phyloP scores from a whole-genome alignment of 2,797 vertebrate species.

The Coregonus ussuriensis region DNA sequence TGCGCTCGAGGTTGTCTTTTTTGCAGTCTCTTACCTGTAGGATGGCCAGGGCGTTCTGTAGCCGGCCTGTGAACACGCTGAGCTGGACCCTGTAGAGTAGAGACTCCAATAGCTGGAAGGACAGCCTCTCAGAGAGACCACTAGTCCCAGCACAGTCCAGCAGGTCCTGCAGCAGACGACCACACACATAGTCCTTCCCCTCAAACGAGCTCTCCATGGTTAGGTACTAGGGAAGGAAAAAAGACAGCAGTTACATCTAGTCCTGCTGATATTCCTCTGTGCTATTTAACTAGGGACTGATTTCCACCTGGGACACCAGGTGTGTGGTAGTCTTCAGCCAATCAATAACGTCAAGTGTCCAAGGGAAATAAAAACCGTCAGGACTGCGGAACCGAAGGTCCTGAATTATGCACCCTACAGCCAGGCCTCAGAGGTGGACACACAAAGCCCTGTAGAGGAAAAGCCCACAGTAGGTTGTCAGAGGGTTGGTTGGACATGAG shows the following conservation, averaged over 20 bases:
- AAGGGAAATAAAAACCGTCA: neutral
- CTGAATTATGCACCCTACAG: too few relatives aligned
- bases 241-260: neutral
- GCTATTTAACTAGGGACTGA: neutral
- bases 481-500: neutral
- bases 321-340: neutral
- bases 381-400: too few relatives aligned
- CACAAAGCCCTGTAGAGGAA: too few relatives aligned
- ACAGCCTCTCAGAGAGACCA: conserved; percentile 71
- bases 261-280: neutral
- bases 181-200: conserved; percentile 91
- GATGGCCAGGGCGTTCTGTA: conserved; percentile 81
- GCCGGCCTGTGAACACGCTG: conserved; percentile 85
- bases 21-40: conserved; percentile 80
- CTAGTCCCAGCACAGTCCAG: conserved; percentile 54
- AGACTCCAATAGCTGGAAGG: conserved; percentile 90
- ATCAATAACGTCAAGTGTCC: neutral
- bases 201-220: conserved; percentile 89
- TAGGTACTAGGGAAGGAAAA: conserved; percentile 78
- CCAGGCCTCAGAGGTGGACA: too few relatives aligned
- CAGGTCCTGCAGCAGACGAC: conserved; percentile 85
- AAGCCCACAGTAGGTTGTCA: too few relatives aligned
- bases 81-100: conserved; percentile 89
- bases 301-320: neutral
- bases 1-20: neutral